Base-by-base conservation (phyloP, 2,113 vertebrate genomes). In the Oreochromis tanganicae region DNA sequence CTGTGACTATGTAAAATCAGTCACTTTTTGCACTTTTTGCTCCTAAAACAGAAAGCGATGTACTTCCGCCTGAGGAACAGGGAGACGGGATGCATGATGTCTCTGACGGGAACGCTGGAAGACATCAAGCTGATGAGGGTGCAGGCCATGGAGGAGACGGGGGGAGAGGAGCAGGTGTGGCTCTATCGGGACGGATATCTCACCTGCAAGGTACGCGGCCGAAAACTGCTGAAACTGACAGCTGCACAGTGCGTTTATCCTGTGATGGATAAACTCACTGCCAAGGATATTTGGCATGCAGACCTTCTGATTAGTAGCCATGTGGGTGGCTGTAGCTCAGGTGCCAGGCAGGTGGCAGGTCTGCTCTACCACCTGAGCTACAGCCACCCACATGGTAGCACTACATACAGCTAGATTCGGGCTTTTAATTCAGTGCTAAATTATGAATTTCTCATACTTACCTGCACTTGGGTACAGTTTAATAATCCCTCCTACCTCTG, bases 101-200 rank as follows among this genome's bases (percentile, higher is more conserved):
- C 98, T 27, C 94, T 98, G 91, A 97, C 97, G 4, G 98, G 98
- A 48, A 95, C 97, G n/a, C 29, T 98, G 46, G 98, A 98, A 11
- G 98, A 99, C 84, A 92, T 99, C 84, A 98, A 97, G 86, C 97
- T 99, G 89, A 96, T 99, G 85, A 96, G 99, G 87, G 94, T 99
- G 85, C 98, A 98, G 89, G 97, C 95, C 12, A 85, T 96, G 94
- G 98, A 99, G 89, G 97, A 98, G 36, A 95, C 94, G 0, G 97
- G 95, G 34, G 97, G 96, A 9, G 92, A 96, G 4, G 98, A 99
- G 82, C 98, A 99, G 96, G 92, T 98, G 52, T 99, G 99, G 99
- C 91, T 98, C 88, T 99, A 98, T 85, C 96, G 96, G 68, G 96
- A 98, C 10, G 98, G 98, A 75, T 96, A 94, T 83, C 95, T 99